Conservation (phyloP, 2,797 vertebrate genomes). For the Micropoecilia bifurca region DNA sequence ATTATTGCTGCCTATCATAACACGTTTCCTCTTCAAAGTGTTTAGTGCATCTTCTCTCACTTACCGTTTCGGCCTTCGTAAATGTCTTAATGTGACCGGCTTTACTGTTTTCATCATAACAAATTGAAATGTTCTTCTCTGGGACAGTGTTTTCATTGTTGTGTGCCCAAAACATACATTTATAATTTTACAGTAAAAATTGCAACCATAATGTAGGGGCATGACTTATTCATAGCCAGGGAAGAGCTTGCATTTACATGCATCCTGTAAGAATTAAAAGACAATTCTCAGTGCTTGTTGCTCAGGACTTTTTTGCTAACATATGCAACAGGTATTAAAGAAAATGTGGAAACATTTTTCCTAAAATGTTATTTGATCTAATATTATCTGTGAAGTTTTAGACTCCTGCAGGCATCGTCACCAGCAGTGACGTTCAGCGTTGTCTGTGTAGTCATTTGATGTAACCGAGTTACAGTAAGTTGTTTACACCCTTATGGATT, state of each 20-base stretch:
- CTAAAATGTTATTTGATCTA: neutral
- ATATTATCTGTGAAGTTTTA: neutral
- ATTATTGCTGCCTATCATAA: conserved; percentile 50
- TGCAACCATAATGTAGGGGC: conserved; percentile 41
- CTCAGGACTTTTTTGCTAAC: conserved; percentile 3
- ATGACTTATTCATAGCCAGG: conserved; percentile 54
- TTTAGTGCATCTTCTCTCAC: conserved; percentile 23
- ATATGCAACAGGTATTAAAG: conserved; percentile 8
- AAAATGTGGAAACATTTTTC: neutral
- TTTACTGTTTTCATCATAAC: conserved; percentile 23
- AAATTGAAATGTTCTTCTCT: conserved; percentile 34
- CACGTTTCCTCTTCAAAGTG: conserved; percentile 14
- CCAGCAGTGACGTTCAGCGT: neutral
- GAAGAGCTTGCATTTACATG: conserved; percentile 39
- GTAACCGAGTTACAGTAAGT: neutral
- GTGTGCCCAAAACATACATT: conserved; percentile 42
- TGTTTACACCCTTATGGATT: conserved; percentile 2
- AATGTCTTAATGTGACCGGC: conserved; percentile 25
- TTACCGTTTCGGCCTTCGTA: conserved; percentile 25
- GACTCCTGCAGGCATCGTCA: neutral
- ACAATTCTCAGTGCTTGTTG: conserved; percentile 38
- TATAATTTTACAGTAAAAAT: conserved; percentile 45
- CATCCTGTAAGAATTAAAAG: conserved; percentile 15
- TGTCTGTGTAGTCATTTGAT: conserved; percentile 17
- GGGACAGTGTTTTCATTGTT: conserved; percentile 33